phyloP scores from a whole-genome alignment of 2,797 vertebrate genomes.

The Gymnoscopelus microlampas region DNA sequence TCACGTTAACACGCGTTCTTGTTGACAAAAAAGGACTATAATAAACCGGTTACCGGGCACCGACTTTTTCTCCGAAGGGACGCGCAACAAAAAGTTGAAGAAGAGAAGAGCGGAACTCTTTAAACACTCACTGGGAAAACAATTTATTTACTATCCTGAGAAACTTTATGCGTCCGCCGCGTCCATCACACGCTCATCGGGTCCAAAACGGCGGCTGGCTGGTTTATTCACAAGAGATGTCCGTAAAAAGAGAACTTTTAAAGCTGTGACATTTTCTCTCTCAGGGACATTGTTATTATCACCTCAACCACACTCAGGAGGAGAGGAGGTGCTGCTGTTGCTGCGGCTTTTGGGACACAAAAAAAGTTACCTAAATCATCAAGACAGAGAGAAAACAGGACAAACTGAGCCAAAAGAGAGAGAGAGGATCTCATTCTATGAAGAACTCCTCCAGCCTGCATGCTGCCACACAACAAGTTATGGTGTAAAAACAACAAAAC shows the following conservation, averaged over 20 bases:
- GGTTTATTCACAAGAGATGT: constrained; percentile 50
- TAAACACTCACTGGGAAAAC: constrained; percentile 28
- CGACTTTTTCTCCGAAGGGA: constrained; percentile 28
- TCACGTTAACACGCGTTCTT: constrained; percentile 34
- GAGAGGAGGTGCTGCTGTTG: constrained; percentile 38
- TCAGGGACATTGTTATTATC: constrained; percentile 46
- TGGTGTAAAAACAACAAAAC: constrained; percentile 34
- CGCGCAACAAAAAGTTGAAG: constrained; percentile 52
- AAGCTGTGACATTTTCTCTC: constrained; percentile 22
- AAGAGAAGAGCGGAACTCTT: constrained; percentile 58
- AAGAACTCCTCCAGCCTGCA: not conserved
- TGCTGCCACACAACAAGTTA: constrained; percentile 26
- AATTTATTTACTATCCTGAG: constrained; percentile 39
- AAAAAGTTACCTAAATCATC: constrained; percentile 48
- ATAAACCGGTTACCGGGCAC: constrained; percentile 3
- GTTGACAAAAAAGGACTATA: constrained; percentile 3
- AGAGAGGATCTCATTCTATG: constrained; percentile 25
- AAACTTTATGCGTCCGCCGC: constrained; percentile 61
- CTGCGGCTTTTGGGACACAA: constrained; percentile 4
- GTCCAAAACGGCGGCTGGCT: constrained; percentile 60
- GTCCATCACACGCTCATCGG: constrained; percentile 47
- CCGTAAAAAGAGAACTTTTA: constrained; percentile 44
- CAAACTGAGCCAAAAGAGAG: constrained; percentile 36
- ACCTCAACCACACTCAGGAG: constrained; percentile 9
- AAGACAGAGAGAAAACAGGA: constrained; percentile 47